phyloP scores from a whole-genome alignment of 2,113 vertebrate species.

The Esox niger region DNA sequence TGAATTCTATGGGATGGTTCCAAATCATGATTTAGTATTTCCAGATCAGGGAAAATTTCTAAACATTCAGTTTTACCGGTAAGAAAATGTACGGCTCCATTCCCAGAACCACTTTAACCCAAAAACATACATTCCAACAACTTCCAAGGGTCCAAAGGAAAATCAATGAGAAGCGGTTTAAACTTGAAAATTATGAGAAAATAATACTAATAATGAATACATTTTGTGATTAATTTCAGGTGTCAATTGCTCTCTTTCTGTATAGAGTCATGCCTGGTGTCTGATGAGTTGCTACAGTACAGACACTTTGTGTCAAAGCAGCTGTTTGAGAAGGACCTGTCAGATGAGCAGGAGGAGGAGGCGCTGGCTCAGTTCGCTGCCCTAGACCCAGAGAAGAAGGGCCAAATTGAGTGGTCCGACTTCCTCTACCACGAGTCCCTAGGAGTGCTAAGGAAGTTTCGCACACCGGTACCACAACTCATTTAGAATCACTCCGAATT shows the following conservation, averaged over 20 bases:
- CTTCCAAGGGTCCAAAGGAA: too few relatives aligned
- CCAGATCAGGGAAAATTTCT: too few relatives aligned
- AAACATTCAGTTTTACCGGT: too few relatives aligned
- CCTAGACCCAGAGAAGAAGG: slow-evolving; percentile 86
- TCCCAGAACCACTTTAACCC: too few relatives aligned
- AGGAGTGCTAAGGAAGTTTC: slow-evolving; percentile 83
- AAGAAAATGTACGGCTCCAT: too few relatives aligned
- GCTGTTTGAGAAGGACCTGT: slow-evolving; percentile 79
- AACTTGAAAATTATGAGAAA: background rate
- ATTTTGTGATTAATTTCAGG: background rate
- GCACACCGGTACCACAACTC: slow-evolving; percentile 77
- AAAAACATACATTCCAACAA: too few relatives aligned
- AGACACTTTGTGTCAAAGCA: slow-evolving; percentile 89
- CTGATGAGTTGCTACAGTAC: slow-evolving; percentile 91
- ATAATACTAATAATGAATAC: background rate
- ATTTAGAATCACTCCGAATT: too few relatives aligned
- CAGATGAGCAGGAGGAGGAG: slow-evolving; percentile 83
- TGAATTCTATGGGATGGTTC: too few relatives aligned
- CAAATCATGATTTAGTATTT: too few relatives aligned
- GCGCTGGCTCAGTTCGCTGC: slow-evolving; percentile 85
- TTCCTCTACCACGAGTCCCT: slow-evolving; percentile 93
- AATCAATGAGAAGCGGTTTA: too few relatives aligned
- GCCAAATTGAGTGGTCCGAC: slow-evolving; percentile 87
- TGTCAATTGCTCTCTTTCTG: slow-evolving; percentile 3
- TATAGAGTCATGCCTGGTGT: slow-evolving; percentile 84